Conservation (phyloP, 2,888 invertebrate species). For the Amphipoea oculea region DNA sequence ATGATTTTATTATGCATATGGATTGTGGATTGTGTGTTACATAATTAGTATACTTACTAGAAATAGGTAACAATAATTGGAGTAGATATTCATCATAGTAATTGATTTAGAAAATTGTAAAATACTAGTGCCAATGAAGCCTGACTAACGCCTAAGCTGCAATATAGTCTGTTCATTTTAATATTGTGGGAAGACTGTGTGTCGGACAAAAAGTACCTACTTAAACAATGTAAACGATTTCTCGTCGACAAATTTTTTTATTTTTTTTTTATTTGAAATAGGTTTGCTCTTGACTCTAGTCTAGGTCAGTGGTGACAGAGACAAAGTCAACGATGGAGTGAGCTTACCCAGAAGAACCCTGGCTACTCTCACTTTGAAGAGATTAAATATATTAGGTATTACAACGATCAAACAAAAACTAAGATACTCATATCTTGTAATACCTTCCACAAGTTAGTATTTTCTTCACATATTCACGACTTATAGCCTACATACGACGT, state of each 20-base stretch:
- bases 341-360: too few relatives aligned
- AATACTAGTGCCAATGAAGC: not conserved
- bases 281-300: too few relatives aligned
- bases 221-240: not conserved
- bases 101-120: not conserved
- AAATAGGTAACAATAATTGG: not conserved
- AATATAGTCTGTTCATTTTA: not conserved
- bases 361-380: too few relatives aligned
- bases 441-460: not conserved
- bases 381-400: too few relatives aligned
- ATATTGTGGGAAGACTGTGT: not conserved
- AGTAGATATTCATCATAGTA: not conserved
- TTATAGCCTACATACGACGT: not conserved
- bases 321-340: too few relatives aligned
- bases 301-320: too few relatives aligned
- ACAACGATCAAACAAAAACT: too few relatives aligned
- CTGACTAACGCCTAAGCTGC: not conserved
- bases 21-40: not conserved
- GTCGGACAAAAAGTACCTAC: not conserved
- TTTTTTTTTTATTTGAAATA: too few relatives aligned
- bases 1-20: too few relatives aligned
- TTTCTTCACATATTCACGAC: not conserved
- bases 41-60: not conserved
- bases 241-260: not conserved
- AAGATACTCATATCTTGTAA: not conserved